phyloP scores from a whole-genome alignment of 2,888 invertebrate species.

The Epistrophella euchroma region DNA sequence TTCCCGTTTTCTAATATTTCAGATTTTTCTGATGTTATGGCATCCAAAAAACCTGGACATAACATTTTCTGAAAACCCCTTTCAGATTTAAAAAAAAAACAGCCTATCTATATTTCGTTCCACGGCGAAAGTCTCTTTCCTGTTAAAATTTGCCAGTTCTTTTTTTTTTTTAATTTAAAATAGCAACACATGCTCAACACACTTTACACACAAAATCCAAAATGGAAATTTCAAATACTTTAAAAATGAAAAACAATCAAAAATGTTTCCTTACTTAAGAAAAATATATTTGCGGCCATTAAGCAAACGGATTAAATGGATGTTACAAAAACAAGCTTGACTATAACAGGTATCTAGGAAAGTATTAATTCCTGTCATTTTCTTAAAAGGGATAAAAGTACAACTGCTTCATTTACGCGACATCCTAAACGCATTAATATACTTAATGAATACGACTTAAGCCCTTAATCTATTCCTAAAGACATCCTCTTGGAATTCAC shows the following conservation, averaged over 20 bases:
- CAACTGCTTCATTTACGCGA: slow-evolving; percentile 34
- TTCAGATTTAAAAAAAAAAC: too few species aligned
- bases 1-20: too few species aligned
- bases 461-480: slow-evolving; percentile 55
- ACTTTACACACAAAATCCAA: not conserved
- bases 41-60: too few species aligned
- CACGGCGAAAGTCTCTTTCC: too few species aligned
- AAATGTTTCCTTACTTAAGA: not conserved
- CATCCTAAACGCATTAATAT: slow-evolving; percentile 4
- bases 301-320: slow-evolving; percentile 46
- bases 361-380: not conserved
- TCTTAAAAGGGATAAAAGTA: slow-evolving; percentile 19
- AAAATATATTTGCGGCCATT: not conserved
- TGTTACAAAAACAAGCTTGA: not conserved
- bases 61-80: too few species aligned
- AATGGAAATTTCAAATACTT: not conserved
- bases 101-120: too few species aligned
- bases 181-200: slow-evolving; percentile 2
- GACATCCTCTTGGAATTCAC: slow-evolving; percentile 26
- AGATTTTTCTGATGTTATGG: too few species aligned
- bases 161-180: not conserved
- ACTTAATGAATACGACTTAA: slow-evolving; percentile 31
- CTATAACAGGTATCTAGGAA: slow-evolving; percentile 20
- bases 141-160: not conserved
- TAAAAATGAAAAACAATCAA: not conserved